Base-by-base conservation (phyloP, 2,888 invertebrate genomes). In the Callyntrura guangdongensis region DNA sequence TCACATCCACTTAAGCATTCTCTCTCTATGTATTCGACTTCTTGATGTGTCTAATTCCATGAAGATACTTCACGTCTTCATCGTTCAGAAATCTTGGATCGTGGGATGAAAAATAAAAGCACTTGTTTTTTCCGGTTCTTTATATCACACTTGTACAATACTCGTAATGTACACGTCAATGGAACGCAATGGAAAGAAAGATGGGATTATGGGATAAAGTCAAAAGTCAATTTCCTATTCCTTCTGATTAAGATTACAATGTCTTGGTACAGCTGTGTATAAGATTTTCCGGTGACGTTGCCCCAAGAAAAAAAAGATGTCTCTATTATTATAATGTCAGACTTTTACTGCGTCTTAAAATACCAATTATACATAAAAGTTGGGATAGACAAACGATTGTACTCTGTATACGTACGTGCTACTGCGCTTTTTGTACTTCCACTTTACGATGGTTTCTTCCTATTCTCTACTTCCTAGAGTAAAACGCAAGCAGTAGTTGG, bases 1-100 rank as follows among this genome's bases (percentile, higher is more conserved):
- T 79, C 79, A 79, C 79, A 79, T 49, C 74, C 12, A 74, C 22
- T 74, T 74, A 8, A 74, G 49, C 12, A 74, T 22, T 49, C 12
- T 20, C 17, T 36, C n/a, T 6, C 3, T 2, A n/a, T 36, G 17
- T 20, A 61, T 61, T 12, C 61, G 17, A 20, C n/a, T 72, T 72
- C 6, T 2, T 36, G 36, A 36, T 36, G 36, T 36, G 2, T 6
- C 36, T 36, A 36, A 36, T 36, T 36, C 36, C 36, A 36, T 36
- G 36, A 36, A 36, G 36, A 36, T 36, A 6, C 36, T 6, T 36
- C 36, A 36, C 6, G 36, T 36, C 36, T 36, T 36, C 36, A 36
- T 36, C 36, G 2, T 36, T 36, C 36, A 36, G 36, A 36, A 36
- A 36, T 36, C 36, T 36, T 36, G 6, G 36, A 36, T 36, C 36